A percentile compares a stretch with the other conserved stretches of the same genome.
Evolutionary conservation across 1,140 invertebrate species (phyloP).

Genomic region (Eubasilissa regina): DNA sequence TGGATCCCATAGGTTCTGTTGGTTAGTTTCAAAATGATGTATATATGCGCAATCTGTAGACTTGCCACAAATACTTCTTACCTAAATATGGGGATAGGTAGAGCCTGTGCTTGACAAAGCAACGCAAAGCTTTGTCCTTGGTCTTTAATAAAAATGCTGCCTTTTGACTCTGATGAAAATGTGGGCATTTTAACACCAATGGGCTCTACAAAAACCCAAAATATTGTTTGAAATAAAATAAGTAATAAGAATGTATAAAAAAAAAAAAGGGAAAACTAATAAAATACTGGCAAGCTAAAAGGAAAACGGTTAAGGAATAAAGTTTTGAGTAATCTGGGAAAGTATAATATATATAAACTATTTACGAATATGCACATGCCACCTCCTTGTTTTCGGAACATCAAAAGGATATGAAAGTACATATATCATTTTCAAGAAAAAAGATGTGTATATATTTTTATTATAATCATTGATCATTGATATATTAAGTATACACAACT

Average conservation of each 20-base stretch:
- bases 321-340: too few relatives aligned
- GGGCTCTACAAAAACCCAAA: constrained; percentile 73
- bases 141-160: constrained; percentile 75
- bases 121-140: constrained; percentile 73
- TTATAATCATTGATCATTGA: too few relatives aligned
- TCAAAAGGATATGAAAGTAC: too few relatives aligned
- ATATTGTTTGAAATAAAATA: constrained; percentile 40
- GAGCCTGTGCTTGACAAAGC: constrained; percentile 79
- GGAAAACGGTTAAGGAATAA: too few relatives aligned
- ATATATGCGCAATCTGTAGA: constrained; percentile 73
- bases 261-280: not conserved
- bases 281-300: too few relatives aligned
- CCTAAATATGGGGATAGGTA: constrained; percentile 76
- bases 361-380: too few relatives aligned
- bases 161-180: constrained; percentile 79
- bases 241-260: not conserved
- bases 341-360: too few relatives aligned
- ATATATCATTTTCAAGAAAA: too few relatives aligned
- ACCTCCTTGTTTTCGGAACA: too few relatives aligned
- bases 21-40: constrained; percentile 16
- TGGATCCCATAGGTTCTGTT: constrained; percentile 71
- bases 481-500: too few relatives aligned
- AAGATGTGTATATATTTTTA: too few relatives aligned
- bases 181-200: constrained; percentile 79
- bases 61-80: constrained; percentile 62